A percentile compares a stretch with the other conserved stretches of the same genome.
These are phyloP conservation scores for Coenonympha glycerion DNA, from an alignment of 2,888 invertebrate species.

Conservation along the genomic window DNA sequence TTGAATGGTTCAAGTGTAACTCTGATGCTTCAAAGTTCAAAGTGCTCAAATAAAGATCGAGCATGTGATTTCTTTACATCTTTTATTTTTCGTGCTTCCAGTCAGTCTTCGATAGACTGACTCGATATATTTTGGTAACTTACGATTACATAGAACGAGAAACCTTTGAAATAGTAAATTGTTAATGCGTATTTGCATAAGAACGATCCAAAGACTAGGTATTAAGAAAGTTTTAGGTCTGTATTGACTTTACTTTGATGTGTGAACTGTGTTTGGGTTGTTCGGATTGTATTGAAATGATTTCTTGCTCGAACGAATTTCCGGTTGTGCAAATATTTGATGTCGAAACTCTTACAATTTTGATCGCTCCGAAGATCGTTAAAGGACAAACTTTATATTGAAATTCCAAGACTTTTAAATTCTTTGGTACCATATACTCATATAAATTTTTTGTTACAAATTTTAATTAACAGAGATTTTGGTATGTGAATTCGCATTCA, in stretches of 20 bases:
- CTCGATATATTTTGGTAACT: background rate
- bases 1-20: conserved; percentile 37
- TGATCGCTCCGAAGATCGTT: conserved; percentile 50
- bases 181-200: conserved; percentile 5
- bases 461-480: no score
- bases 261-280: conserved; percentile 63
- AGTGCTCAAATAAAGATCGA: conserved; percentile 4
- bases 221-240: conserved; percentile 68
- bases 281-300: conserved; percentile 66
- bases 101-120: background rate
- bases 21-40: conserved; percentile 14
- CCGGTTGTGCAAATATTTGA: conserved; percentile 67
- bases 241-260: conserved; percentile 70
- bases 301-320: conserved; percentile 67
- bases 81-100: background rate
- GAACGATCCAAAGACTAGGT: conserved; percentile 44
- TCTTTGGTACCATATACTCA: no score
- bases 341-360: conserved; percentile 52
- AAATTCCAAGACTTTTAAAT: background rate
- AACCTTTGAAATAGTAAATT: background rate
- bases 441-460: no score
- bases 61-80: background rate
- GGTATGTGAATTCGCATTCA: no score
- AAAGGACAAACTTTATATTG: conserved; percentile 18
- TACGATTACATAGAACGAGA: background rate